Conservation (phyloP, 2,888 invertebrate species). For the Tromatobia lineatoria region DNA sequence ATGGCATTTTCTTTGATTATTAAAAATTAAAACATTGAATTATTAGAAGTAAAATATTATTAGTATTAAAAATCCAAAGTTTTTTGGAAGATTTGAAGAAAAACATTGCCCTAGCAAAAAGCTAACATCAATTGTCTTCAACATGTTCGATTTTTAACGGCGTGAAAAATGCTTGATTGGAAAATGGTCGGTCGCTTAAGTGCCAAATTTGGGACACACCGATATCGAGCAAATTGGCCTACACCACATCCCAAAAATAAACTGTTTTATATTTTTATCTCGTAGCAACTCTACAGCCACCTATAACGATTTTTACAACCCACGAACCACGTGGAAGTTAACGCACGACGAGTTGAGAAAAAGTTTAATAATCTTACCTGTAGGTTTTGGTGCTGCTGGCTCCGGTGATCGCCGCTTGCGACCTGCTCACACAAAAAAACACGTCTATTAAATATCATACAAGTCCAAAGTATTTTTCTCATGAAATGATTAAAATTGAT, state of each 20-base stretch:
- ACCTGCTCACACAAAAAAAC: conserved; percentile 73
- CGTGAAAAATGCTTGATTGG: background rate
- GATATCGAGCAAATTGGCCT: background rate
- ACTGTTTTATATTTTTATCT: background rate
- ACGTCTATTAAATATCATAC: conserved; percentile 7
- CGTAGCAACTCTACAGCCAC: conserved; percentile 22
- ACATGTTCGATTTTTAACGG: too few relatives aligned
- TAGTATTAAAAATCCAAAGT: too few relatives aligned
- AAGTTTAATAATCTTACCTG: conserved; percentile 72
- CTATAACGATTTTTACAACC: conserved; percentile 1
- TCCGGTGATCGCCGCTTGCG: conserved; percentile 80
- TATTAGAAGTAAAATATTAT: too few relatives aligned
- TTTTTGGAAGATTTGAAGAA: too few relatives aligned
- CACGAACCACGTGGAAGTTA: conserved; percentile 20
- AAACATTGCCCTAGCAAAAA: too few relatives aligned
- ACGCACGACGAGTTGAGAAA: background rate
- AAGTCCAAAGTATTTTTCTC: background rate
- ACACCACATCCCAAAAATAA: conserved; percentile 6
- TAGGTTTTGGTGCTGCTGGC: conserved; percentile 70
- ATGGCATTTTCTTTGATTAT: too few relatives aligned
- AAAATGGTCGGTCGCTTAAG: background rate
- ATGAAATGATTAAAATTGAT: background rate
- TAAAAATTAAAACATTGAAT: too few relatives aligned
- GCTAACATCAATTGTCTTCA: too few relatives aligned
- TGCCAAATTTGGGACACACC: background rate